Conservation (phyloP, 2,797 vertebrate genomes). For the Remorina albescens region DNA sequence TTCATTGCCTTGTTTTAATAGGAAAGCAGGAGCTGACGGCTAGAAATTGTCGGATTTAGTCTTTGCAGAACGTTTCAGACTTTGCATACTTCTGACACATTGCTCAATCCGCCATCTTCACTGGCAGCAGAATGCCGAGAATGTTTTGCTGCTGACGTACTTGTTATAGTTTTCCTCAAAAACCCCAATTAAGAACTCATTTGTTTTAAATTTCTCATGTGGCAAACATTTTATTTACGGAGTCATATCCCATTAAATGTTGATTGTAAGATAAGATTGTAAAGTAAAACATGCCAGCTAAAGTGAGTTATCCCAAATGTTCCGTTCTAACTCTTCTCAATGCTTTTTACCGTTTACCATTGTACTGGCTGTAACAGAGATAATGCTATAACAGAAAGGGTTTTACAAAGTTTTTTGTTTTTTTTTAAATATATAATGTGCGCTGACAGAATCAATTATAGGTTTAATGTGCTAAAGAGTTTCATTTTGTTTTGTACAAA, state of each 20-base stretch:
- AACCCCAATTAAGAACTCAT: background rate
- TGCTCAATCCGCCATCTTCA: background rate
- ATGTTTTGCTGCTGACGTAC: background rate
- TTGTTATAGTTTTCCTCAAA: background rate
- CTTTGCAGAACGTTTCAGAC: background rate
- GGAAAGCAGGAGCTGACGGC: background rate
- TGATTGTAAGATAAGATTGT: background rate
- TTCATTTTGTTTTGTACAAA: conserved; percentile 60
- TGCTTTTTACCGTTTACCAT: background rate
- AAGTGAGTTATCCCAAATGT: background rate
- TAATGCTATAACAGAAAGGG: background rate
- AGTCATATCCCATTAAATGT: background rate
- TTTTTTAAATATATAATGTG: too few species aligned
- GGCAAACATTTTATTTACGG: background rate
- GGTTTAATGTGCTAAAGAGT: conserved; percentile 66
- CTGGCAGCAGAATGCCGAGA: background rate
- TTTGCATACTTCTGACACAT: background rate
- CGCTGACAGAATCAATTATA: conserved; percentile 60
- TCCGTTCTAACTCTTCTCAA: background rate
- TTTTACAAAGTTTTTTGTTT: conserved; percentile 18
- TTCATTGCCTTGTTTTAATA: background rate
- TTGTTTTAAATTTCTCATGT: background rate
- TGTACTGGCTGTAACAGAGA: conserved; percentile 1
- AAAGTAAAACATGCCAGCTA: background rate
- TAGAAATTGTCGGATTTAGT: background rate